Percentiles rank a stretch among this genome's conserved stretches.
These are phyloP conservation scores for Epirrhoe tristata DNA, from an alignment of 2,888 invertebrate genomes.

Conservation along the genomic window DNA sequence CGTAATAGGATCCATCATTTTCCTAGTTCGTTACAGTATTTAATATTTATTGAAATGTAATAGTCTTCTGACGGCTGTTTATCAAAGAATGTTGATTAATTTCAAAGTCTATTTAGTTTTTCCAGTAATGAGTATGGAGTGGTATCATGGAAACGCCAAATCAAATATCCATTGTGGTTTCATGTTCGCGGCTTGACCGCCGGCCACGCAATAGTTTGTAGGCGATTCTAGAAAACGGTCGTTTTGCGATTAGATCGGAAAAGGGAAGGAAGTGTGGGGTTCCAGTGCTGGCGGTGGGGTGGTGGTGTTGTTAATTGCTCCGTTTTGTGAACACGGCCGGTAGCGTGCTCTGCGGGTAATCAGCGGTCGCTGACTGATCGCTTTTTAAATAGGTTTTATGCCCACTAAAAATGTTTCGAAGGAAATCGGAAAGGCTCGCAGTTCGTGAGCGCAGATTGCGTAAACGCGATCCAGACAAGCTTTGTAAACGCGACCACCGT, in stretches of 20 bases:
- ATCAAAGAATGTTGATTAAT: background rate
- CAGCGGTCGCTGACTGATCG: conserved; percentile 84
- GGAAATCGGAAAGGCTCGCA: conserved; percentile 69
- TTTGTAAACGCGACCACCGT: conserved; percentile 47
- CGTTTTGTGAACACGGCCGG: conserved; percentile 85
- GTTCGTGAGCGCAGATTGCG: conserved; percentile 65
- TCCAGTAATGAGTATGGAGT: conserved; percentile 24
- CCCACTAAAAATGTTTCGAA: conserved; percentile 80
- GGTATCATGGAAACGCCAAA: conserved; percentile 42
- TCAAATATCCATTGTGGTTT: conserved; percentile 44
- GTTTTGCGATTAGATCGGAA: conserved; percentile 84
- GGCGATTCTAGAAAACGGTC: conserved; percentile 85
- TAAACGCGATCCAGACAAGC: conserved; percentile 66
- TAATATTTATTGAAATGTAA: background rate
- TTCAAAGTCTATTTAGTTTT: conserved; percentile 9
- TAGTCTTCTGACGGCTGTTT: background rate
- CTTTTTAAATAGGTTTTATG: conserved; percentile 86
- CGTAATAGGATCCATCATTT: conserved; percentile 15
- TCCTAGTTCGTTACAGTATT: background rate
- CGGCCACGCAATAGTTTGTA: conserved; percentile 80
- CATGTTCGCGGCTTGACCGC: conserved; percentile 50
- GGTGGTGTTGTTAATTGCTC: conserved; percentile 82
- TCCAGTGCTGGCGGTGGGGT: conserved; percentile 49
- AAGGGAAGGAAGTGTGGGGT: conserved; percentile 61
- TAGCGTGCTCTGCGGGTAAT: conserved; percentile 82